These are phyloP conservation scores for Papilio polytes DNA, from an alignment of 1,140 invertebrate genomes.

Conservation along the genomic window DNA sequence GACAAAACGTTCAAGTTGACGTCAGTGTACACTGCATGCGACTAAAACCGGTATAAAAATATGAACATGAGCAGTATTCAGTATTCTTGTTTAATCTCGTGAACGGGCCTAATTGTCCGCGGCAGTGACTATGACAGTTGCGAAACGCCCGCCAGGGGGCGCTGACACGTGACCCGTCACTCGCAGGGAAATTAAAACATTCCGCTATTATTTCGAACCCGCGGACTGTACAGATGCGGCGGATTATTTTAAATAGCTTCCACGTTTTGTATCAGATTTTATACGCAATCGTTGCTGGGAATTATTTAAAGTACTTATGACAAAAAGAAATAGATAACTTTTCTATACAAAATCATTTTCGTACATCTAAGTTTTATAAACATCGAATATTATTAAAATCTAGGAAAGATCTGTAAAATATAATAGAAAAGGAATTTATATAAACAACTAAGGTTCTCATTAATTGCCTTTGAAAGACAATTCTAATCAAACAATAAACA, in stretches of 20 bases:
- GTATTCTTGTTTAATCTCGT: slow-evolving; percentile 79
- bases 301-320: neutral
- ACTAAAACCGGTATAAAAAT: slow-evolving; percentile 60
- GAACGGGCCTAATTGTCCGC: slow-evolving; percentile 78
- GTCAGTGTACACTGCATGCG: slow-evolving; percentile 51
- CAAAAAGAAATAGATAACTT: neutral
- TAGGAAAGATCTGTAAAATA: neutral
- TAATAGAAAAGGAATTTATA: neutral
- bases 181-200: slow-evolving; percentile 83
- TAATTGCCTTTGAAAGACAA: neutral
- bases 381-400: no score
- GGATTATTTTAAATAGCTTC: slow-evolving; percentile 47
- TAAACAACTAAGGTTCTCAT: neutral
- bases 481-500: neutral
- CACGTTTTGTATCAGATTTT: slow-evolving; percentile 38
- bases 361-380: no score
- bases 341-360: neutral
- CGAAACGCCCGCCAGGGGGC: slow-evolving; percentile 49
- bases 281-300: neutral
- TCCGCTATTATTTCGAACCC: slow-evolving; percentile 81
- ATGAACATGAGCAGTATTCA: slow-evolving; percentile 62
- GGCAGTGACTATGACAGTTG: slow-evolving; percentile 79
- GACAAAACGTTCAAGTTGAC: slow-evolving; percentile 56
- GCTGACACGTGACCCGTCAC: slow-evolving; percentile 81
- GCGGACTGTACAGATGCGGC: slow-evolving; percentile 50